Evolutionary conservation across 2,797 vertebrate genomes (phyloP).

Genomic region (Benthosema pterotum): DNA sequence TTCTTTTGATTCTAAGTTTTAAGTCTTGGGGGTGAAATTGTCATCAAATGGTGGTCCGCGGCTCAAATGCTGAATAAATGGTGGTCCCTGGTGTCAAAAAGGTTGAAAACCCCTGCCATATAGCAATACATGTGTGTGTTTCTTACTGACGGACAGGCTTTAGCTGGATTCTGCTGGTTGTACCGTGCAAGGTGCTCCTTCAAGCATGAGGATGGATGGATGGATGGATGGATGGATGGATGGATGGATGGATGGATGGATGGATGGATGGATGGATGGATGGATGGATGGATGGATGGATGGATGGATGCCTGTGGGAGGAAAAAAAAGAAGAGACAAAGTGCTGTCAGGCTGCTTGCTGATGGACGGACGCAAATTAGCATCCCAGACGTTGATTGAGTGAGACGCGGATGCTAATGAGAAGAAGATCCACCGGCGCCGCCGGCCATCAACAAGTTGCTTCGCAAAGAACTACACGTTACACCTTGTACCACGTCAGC

Average conservation of each 20-base stretch:
- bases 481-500: slow-evolving; percentile 2
- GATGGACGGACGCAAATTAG: slow-evolving; percentile 53
- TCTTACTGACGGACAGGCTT: slow-evolving; percentile 86
- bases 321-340: slow-evolving; percentile 41
- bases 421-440: slow-evolving; percentile 32
- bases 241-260: no score
- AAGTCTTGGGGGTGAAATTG: no score
- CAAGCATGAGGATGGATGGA: no score
- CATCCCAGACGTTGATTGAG: slow-evolving; percentile 15
- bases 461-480: slow-evolving; percentile 17
- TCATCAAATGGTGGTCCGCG: no score
- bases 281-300: no score
- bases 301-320: slow-evolving; percentile 58
- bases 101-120: no score
- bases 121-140: slow-evolving; percentile 87
- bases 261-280: no score
- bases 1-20: no score
- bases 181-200: slow-evolving; percentile 55
- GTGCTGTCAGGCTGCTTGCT: slow-evolving; percentile 60
- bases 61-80: no score
- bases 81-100: no score
- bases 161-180: slow-evolving; percentile 65
- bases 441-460: slow-evolving; percentile 32
- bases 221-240: no score
- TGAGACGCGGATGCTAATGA: slow-evolving; percentile 42